Conservation (phyloP, 2,797 vertebrate genomes). For the Tokudaia tokunoshimensis region DNA sequence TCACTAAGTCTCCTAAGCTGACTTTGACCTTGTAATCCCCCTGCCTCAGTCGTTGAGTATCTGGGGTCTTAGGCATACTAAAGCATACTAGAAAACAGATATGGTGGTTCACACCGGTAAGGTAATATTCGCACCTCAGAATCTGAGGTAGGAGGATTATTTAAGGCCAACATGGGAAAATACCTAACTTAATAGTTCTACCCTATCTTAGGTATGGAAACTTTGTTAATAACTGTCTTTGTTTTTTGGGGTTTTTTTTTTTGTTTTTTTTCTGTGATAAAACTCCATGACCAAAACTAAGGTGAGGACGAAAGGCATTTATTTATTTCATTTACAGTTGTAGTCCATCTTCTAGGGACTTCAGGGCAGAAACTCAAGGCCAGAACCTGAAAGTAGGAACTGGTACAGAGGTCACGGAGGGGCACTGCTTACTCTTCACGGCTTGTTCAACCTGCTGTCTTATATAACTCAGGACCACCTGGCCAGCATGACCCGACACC, state of each 20-base stretch:
- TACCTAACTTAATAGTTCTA: not conserved
- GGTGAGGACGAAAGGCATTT: not conserved
- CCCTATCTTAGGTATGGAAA: not conserved
- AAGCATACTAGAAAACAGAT: slow-evolving; percentile 4
- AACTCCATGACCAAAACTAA: not conserved
- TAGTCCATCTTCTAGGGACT: not conserved
- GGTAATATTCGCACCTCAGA: not conserved
- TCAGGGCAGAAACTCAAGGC: not conserved
- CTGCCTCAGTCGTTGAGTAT: not conserved
- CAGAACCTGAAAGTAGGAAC: not conserved
- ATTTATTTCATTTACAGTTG: not conserved
- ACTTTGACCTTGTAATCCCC: not conserved
- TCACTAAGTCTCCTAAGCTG: not conserved
- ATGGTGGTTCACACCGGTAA: not conserved
- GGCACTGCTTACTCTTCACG: not conserved
- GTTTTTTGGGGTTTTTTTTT: no score
- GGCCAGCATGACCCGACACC: not conserved
- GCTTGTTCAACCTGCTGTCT: not conserved
- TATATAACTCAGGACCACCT: not conserved
- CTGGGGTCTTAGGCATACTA: not conserved
- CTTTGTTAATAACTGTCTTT: not conserved
- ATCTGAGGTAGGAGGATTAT: not conserved
- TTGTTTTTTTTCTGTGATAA: not conserved
- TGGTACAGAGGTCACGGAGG: not conserved
- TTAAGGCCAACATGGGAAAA: not conserved